phyloP scores from a whole-genome alignment of 1,140 invertebrate species.

The Drosophila nigromelanica region DNA sequence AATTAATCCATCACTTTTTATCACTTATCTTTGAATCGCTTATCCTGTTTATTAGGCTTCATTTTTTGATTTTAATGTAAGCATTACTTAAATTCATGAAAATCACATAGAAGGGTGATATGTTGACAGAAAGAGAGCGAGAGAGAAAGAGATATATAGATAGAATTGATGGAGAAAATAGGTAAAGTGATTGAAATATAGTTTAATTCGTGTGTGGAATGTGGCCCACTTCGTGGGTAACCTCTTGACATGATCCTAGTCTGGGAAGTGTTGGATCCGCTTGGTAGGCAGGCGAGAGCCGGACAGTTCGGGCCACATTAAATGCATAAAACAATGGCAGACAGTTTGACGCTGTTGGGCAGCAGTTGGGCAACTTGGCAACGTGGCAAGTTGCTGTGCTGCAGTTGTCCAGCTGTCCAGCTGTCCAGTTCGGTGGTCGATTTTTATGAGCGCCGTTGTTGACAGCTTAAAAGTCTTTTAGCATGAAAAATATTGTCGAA shows the following conservation, averaged over 20 bases:
- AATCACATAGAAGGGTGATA: no score
- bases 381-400: conserved; percentile 14
- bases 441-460: conserved; percentile 76
- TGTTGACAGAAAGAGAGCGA: no score
- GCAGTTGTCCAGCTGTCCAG: conserved; percentile 26
- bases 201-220: not conserved
- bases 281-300: not conserved
- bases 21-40: no score
- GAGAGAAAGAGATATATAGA: no score
- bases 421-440: conserved; percentile 64
- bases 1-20: no score
- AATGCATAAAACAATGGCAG: conserved; percentile 78
- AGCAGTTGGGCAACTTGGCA: conserved; percentile 4
- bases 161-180: not conserved
- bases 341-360: conserved; percentile 75
- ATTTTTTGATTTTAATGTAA: no score
- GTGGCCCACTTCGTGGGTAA: conserved; percentile 4
- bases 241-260: conserved; percentile 16
- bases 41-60: no score
- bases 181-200: not conserved
- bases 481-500: conserved; percentile 78
- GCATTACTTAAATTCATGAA: no score
- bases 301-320: conserved; percentile 51
- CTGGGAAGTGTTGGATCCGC: not conserved
- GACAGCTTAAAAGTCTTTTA: conserved; percentile 82